phyloP scores from a whole-genome alignment of 2,888 invertebrate species.

The Acanthosepion esculentum region DNA sequence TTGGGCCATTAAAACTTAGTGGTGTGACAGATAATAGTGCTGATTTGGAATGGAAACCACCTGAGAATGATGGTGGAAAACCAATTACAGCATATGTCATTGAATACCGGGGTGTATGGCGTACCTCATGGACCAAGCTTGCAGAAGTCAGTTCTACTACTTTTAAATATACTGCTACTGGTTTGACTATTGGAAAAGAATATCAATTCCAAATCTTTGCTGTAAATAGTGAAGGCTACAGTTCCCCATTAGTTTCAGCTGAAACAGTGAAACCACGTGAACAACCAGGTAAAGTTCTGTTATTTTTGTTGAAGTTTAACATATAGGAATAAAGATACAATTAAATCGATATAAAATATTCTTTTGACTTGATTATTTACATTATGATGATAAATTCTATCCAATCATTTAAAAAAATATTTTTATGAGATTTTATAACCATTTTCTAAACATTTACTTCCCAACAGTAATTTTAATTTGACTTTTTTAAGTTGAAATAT shows the following conservation, averaged over 20 bases:
- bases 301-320: background rate
- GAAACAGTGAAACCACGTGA: constrained; percentile 52
- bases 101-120: constrained; percentile 79
- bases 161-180: constrained; percentile 49
- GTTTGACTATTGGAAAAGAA: constrained; percentile 79
- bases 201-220: constrained; percentile 91
- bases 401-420: background rate
- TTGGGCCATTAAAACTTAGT: constrained; percentile 55
- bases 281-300: constrained; percentile 49
- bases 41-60: constrained; percentile 68
- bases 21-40: constrained; percentile 60
- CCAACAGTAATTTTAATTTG: background rate
- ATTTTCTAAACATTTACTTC: background rate
- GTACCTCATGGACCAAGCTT: constrained; percentile 54
- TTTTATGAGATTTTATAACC: background rate
- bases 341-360: background rate
- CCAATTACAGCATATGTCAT: constrained; percentile 68
- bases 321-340: background rate
- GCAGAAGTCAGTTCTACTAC: constrained; percentile 52
- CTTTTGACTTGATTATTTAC: background rate
- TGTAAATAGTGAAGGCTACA: constrained; percentile 88
- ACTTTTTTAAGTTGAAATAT: background rate
- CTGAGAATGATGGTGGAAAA: constrained; percentile 68
- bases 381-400: background rate
- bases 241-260: constrained; percentile 50